Base-by-base conservation (phyloP, 92 coral and sea anemone genomes). In the Epizoanthus stellaris region DNA sequence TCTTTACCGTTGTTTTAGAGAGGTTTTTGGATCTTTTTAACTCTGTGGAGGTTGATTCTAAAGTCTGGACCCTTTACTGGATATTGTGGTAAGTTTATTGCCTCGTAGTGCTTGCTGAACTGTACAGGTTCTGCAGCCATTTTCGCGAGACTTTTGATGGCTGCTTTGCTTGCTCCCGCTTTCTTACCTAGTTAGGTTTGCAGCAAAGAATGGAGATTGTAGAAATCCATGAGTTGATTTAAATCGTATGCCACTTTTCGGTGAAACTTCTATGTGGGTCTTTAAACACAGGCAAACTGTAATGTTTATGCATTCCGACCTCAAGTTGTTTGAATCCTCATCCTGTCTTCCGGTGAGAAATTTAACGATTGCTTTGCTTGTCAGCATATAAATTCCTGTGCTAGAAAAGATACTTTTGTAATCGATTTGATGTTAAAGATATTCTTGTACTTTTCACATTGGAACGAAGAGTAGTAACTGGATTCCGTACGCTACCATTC, bases 261-360 rank as follows among this genome's bases (percentile, higher is more conserved):
- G 7, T 0, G 4, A 63, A 63, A 12, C 25, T 63, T 21, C 60
- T 43, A 63, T 63, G 40, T 47, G n/a, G 38, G 19, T 6, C 72
- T 20, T 79, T 20, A 14, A 52, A 79, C 40, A 36, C 34, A 16
- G 72, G 42, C 72, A 79, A 67, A 79, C 40, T 79, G 57, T 60
- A 77, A 40, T 60, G 66, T 40, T 47, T 79, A 62, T 63, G 72
- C 72, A 79, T 70, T 45, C 42, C 61, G 67, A 63, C 61, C 67
- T 57, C 68, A 45, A 14, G 34, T 21, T 63, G 39, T 52, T 20
- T 45, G 83, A 79, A 42, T 79, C 42, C 61, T 40, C 64, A 42
- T 79, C 42, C 61, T 40, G 13, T 79, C 83, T 79, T 79, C 83
- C 83, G 83, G 83, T 79, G 53, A 4, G 30, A 75, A 57, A 23